Conservation (phyloP, 2,797 vertebrate genomes). For the Champsocephalus gunnari region DNA sequence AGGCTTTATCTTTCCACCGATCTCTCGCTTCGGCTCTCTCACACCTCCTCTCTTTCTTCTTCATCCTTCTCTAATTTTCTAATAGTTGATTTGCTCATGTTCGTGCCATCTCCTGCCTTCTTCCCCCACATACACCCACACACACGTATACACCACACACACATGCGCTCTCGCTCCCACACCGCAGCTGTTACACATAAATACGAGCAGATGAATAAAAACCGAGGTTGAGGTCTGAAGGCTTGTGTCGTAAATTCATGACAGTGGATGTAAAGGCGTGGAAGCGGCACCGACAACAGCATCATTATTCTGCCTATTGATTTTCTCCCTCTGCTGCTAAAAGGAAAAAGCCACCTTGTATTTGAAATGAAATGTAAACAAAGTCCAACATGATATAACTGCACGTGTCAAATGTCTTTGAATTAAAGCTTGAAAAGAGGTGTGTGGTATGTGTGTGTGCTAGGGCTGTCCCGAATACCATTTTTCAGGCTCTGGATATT, state of each 20-base stretch:
- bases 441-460: constrained; percentile 6
- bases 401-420: constrained; percentile 32
- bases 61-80: constrained; percentile 40
- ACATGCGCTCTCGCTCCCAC: constrained; percentile 23
- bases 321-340: constrained; percentile 66
- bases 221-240: constrained; percentile 50
- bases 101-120: constrained; percentile 6
- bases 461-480: neutral
- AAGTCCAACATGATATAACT: constrained; percentile 66
- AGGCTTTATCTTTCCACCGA: constrained; percentile 33
- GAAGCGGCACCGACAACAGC: constrained; percentile 59
- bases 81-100: constrained; percentile 32
- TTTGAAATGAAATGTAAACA: constrained; percentile 79
- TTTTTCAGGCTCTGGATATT: too few species aligned
- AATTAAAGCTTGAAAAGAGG: constrained; percentile 47
- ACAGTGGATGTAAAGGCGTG: constrained; percentile 62
- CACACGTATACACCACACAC: constrained; percentile 3
- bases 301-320: constrained; percentile 83
- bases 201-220: constrained; percentile 70
- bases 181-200: constrained; percentile 51
- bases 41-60: constrained; percentile 17
- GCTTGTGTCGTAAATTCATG: constrained; percentile 71
- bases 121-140: neutral
- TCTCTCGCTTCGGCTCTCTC: constrained; percentile 18
- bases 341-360: constrained; percentile 62